These are phyloP conservation scores for Isotomurus palustris DNA, from an alignment of 2,888 invertebrate species.

Conservation along the genomic window DNA sequence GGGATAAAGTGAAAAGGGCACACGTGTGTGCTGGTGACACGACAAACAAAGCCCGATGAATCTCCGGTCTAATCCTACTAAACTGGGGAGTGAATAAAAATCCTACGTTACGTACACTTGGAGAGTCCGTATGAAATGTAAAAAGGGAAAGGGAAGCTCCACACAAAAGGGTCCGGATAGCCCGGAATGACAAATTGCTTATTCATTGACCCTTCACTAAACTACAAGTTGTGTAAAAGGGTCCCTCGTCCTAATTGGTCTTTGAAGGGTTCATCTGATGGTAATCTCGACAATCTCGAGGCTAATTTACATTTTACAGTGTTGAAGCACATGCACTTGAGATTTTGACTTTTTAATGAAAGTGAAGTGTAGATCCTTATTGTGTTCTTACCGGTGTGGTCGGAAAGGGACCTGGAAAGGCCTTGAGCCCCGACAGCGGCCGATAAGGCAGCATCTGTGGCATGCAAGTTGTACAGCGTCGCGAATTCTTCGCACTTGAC, in stretches of 20 bases:
- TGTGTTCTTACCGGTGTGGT: constrained; percentile 42
- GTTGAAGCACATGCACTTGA: constrained; percentile 14
- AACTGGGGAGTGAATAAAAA: too few species aligned
- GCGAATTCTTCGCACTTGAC: constrained; percentile 74
- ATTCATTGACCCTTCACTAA: constrained; percentile 25
- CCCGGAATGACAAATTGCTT: too few species aligned
- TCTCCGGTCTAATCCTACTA: too few species aligned
- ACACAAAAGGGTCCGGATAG: too few species aligned
- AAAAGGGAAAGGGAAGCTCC: too few species aligned
- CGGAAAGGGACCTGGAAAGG: constrained; percentile 42
- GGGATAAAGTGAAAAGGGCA: constrained; percentile 1
- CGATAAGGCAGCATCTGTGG: constrained; percentile 46
- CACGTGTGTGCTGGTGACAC: not conserved
- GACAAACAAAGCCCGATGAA: constrained; percentile 5
- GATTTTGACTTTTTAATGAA: not conserved
- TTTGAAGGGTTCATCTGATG: not conserved
- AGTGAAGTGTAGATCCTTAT: not conserved
- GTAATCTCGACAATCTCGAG: not conserved
- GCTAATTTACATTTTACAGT: constrained; percentile 27
- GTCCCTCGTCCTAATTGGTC: not conserved
- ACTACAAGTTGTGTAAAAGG: not conserved
- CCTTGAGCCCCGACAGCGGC: constrained; percentile 49
- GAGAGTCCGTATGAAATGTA: too few species aligned
- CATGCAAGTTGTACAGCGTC: constrained; percentile 69
- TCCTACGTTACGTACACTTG: too few species aligned